Percentiles rank a stretch among this genome's conserved stretches.
phyloP scores from a whole-genome alignment of 2,888 invertebrate species.

The Ornithoptera priamus region DNA sequence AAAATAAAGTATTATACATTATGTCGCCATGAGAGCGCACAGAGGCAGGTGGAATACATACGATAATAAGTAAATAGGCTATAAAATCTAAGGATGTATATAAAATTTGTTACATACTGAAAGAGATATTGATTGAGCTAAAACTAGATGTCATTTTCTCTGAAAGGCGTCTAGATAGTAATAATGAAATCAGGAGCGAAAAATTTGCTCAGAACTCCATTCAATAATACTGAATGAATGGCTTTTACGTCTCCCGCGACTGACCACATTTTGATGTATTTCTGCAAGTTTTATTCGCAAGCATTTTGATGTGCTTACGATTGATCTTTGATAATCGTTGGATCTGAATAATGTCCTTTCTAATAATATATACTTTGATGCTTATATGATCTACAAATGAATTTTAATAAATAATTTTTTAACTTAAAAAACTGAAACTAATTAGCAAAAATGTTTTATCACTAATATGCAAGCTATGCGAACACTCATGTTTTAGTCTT shows the following conservation, averaged over 20 bases:
- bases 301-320: background rate
- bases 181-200: background rate
- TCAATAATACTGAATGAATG: background rate
- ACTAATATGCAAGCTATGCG: no score
- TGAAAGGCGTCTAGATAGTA: background rate
- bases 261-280: background rate
- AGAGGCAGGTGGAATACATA: no score
- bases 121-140: background rate
- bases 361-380: no score
- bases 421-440: no score
- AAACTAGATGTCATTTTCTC: background rate
- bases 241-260: background rate
- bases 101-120: background rate
- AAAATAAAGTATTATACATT: no score
- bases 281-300: background rate
- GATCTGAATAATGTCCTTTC: no score
- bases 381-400: no score
- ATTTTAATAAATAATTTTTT: no score
- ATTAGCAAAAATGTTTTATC: no score
- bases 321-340: background rate
- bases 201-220: constrained; percentile 1
- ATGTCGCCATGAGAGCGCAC: no score
- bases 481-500: no score
- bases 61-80: background rate
- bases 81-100: background rate